A percentile compares a stretch with the other conserved stretches of the same genome.
These are phyloP conservation scores for Melangyna quadrimaculata DNA, from an alignment of 2,888 invertebrate genomes.

Conservation along the genomic window DNA sequence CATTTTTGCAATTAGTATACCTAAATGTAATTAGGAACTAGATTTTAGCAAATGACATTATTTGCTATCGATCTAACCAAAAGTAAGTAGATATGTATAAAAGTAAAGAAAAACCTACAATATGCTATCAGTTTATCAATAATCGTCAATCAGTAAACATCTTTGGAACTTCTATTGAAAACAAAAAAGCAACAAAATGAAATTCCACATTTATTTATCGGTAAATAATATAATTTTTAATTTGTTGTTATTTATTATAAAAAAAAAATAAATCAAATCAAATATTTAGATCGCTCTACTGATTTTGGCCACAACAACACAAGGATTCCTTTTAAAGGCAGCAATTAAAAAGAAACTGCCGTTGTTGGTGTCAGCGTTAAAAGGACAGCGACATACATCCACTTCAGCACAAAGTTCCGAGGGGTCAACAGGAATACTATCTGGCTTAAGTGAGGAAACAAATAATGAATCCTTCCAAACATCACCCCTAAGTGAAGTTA, in stretches of 20 bases:
- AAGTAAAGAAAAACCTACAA: not conserved
- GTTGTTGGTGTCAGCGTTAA: not conserved
- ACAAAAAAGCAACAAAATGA: constrained; percentile 6
- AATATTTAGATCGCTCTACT: constrained; percentile 27
- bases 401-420: too few relatives aligned
- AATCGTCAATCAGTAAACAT: constrained; percentile 4
- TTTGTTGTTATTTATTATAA: not conserved
- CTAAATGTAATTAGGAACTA: not conserved
- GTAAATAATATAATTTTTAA: not conserved
- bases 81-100: constrained; percentile 5
- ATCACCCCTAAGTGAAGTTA: not conserved
- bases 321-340: constrained; percentile 19
- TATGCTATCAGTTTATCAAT: constrained; percentile 29
- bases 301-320: constrained; percentile 1
- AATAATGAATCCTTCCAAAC: not conserved
- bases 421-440: not conserved
- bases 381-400: too few relatives aligned
- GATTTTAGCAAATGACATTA: not conserved
- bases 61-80: not conserved
- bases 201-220: constrained; percentile 5
- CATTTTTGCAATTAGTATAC: not conserved
- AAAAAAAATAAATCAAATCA: not conserved
- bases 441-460: not conserved
- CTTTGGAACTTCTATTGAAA: not conserved
- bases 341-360: constrained; percentile 12